Conservation (phyloP, 1,140 invertebrate species). For the Drosophila subobscura region DNA sequence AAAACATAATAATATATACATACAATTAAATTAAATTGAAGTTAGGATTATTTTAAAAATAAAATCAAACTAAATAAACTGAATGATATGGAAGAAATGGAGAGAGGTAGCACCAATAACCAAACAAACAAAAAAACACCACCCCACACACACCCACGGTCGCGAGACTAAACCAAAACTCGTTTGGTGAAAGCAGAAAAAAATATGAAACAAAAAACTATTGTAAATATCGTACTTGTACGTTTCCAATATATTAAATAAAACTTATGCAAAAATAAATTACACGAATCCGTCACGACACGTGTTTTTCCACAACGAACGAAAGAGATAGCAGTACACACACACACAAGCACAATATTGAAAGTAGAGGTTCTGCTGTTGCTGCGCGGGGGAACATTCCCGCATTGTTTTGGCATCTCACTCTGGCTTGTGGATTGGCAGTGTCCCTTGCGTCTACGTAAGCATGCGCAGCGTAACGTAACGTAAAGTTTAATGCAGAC, state of each 20-base stretch:
- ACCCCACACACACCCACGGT: not conserved
- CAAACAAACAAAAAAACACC: conserved; percentile 5
- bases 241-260: conserved; percentile 69
- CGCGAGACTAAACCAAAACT: conserved; percentile 37
- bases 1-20: conserved; percentile 12
- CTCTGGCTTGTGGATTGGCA: too few species aligned
- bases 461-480: too few species aligned
- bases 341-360: too few species aligned
- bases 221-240: conserved; percentile 78
- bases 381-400: too few species aligned
- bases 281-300: conserved; percentile 16
- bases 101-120: conserved; percentile 10
- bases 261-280: conserved; percentile 52
- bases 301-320: conserved; percentile 13
- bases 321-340: conserved; percentile 7
- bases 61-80: conserved; percentile 5
- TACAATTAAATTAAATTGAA: conserved; percentile 15
- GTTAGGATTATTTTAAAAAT: conserved; percentile 32
- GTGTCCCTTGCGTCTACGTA: too few species aligned
- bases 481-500: too few species aligned
- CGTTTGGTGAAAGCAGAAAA: conserved; percentile 23
- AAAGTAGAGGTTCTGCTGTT: too few species aligned
- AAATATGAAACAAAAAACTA: conserved; percentile 40
- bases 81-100: not conserved
- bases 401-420: too few species aligned